A percentile compares a stretch with the other conserved stretches of the same genome.
These are phyloP conservation scores for Dorcus parallelipipedus DNA, from an alignment of 2,888 invertebrate species.

Conservation along the genomic window DNA sequence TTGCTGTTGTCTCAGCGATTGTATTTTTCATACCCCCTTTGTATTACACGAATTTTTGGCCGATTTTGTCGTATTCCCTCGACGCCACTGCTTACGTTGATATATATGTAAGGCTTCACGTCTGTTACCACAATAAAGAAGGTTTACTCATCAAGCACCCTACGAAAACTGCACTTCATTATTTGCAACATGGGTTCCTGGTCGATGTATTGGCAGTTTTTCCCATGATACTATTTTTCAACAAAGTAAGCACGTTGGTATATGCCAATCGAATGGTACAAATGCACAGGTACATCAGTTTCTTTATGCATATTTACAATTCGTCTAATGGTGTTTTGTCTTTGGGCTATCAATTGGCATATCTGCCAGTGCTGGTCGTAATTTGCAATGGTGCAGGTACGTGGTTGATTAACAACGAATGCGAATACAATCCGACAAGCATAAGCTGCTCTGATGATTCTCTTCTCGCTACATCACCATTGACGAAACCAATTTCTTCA, in stretches of 20 bases:
- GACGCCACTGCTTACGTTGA: slow-evolving; percentile 21
- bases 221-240: slow-evolving; percentile 6
- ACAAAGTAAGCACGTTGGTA: not conserved
- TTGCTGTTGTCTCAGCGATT: slow-evolving; percentile 14
- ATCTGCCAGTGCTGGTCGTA: slow-evolving; percentile 10
- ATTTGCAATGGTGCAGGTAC: slow-evolving; percentile 6
- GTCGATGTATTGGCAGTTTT: slow-evolving; percentile 19
- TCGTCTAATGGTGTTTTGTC: not conserved
- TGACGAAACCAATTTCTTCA: slow-evolving; percentile 6
- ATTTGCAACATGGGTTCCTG: slow-evolving; percentile 19
- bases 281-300: slow-evolving; percentile 19
- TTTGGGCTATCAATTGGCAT: not conserved
- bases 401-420: slow-evolving; percentile 5
- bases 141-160: slow-evolving; percentile 26
- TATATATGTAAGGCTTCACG: slow-evolving; percentile 25
- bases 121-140: slow-evolving; percentile 24
- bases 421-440: slow-evolving; percentile 6
- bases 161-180: slow-evolving; percentile 21
- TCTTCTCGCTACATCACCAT: slow-evolving; percentile 1
- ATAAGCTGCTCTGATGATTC: slow-evolving; percentile 2
- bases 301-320: slow-evolving; percentile 3
- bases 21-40: slow-evolving; percentile 7
- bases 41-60: not conserved
- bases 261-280: slow-evolving; percentile 13
- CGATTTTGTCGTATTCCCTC: slow-evolving; percentile 5